Base-by-base conservation (phyloP, 2,888 invertebrate species). In the Microctonus hyperodae region DNA sequence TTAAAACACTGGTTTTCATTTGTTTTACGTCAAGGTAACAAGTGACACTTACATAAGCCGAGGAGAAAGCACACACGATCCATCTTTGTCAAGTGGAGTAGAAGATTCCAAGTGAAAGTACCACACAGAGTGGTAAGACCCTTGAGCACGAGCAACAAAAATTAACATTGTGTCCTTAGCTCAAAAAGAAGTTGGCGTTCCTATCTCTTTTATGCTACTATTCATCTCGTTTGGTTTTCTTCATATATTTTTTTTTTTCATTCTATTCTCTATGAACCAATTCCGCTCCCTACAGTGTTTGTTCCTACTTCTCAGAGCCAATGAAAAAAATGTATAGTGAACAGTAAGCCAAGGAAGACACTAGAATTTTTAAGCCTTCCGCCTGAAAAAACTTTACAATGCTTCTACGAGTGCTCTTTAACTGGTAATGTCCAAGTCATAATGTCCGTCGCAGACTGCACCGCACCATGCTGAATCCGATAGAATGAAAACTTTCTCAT, bases 301-400 rank as follows among this genome's bases (percentile, higher is more conserved):
- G 40, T 9, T 23, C 11, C 31, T 35, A 31, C 53, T 16, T 44
- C 44, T 16, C n/a, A 20, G 35, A 33, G 23, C 33, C 33, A 25
- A 28, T 61, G 50, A 62, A 73, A 67, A 69, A 64, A 64, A 70
- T 69, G 66, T 60, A 64, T 62, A 59, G 57, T 59, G 51, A 37
- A 56, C 48, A 23, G 65, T 53, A 51, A 51, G 67, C 64, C 62
- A 55, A 40, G 61, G 57, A 65, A 69, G 70, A 59, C 69, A 72
- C 71, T 70, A 64, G 74, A 78, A 79, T 79, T 77, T 78, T 75
- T 70, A 76, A 78, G 73, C 74, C 76, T 76, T 76, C 76, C 71
- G 71, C 73, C 72, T 73, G 3, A 74, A 73, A 75, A 75, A 78
- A 79, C 70, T 77, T 73, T 74, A 76, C 76, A 71, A 74, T 74